phyloP scores from a whole-genome alignment of 2,797 vertebrate species.

The Ctenopoma multispine region DNA sequence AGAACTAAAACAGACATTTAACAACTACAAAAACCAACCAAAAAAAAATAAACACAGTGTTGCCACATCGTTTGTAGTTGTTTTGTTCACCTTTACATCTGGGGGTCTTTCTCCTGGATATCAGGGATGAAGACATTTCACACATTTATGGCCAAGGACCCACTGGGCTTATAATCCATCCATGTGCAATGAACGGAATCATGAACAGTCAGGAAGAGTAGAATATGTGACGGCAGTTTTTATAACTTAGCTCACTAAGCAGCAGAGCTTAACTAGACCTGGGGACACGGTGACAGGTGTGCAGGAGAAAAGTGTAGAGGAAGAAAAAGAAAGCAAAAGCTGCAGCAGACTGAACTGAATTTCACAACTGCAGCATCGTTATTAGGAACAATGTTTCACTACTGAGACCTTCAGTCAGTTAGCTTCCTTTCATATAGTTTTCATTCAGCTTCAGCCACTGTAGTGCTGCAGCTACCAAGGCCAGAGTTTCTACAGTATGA shows the following conservation, averaged over 20 bases:
- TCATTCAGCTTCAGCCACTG: not conserved
- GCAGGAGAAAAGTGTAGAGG: not conserved
- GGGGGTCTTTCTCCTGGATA: not conserved
- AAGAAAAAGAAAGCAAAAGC: not conserved
- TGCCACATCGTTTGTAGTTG: not conserved
- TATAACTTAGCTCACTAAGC: not conserved
- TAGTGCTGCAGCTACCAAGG: not conserved
- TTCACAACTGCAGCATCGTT: not conserved
- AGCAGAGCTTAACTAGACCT: conserved; percentile 4
- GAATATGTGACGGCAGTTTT: not conserved
- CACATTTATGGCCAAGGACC: not conserved
- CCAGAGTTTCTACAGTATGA: not conserved
- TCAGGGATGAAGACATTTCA: not conserved
- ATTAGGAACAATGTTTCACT: not conserved
- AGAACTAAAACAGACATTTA: not conserved
- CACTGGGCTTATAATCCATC: not conserved
- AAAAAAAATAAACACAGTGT: not conserved
- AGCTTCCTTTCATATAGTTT: not conserved
- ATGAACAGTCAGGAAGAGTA: not conserved
- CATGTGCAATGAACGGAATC: not conserved
- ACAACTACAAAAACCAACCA: not conserved
- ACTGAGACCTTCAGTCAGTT: conserved; percentile 9
- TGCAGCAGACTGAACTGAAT: conserved; percentile 3
- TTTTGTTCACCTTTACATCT: not conserved
- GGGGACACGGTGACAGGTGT: conserved; percentile 7